Base-by-base conservation (phyloP, 2,888 invertebrate species). In the Byasa hedistus region DNA sequence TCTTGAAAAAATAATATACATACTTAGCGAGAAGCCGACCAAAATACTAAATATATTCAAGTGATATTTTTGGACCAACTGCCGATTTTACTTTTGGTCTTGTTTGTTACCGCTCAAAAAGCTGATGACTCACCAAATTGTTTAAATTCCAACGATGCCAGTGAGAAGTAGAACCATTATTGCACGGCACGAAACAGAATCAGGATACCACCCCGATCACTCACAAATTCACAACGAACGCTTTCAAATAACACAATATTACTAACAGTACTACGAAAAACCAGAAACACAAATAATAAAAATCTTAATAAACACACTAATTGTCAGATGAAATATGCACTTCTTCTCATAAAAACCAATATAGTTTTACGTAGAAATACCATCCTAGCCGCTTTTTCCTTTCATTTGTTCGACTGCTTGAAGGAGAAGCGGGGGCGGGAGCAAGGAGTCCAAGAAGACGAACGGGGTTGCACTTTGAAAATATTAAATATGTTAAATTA, bases 91-190 rank as follows among this genome's bases (percentile, higher is more conserved):
- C 15, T 57, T 59, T 61, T 66, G 39, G 24, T 52, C 19, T 39
- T 68, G 63, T 68, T 54, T 57, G 32, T 69, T 70, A 57, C 60
- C 67, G 68, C 77, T 79, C 77, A 75, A 79, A 85, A 82, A 74
- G 78, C 72, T 76, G 86, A 85, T 91, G 91, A 91, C 91, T 91
- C 91, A 91, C 91, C 89, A 78, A 86, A 86, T 90, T 81, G 84
- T 90, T 90, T 87, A 90, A 89, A 91, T 90, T 90, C 87, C 87
- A 86, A 88, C 82, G 84, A 85, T 79, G 84, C 84, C 81, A 89
- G 87, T 85, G 86, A 87, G 86, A 87, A 87, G 79, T 80, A 78
- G 79, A 80, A 83, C 81, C 91, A 91, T 90, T 86, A 87, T 86
- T 85, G 82, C 84, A 82, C 78, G 73, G 73, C 82, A 85, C 82